Percentiles rank a stretch among this genome's conserved stretches.
phyloP scores from a whole-genome alignment of 2,888 invertebrate genomes.

The Poecilus cupreus region DNA sequence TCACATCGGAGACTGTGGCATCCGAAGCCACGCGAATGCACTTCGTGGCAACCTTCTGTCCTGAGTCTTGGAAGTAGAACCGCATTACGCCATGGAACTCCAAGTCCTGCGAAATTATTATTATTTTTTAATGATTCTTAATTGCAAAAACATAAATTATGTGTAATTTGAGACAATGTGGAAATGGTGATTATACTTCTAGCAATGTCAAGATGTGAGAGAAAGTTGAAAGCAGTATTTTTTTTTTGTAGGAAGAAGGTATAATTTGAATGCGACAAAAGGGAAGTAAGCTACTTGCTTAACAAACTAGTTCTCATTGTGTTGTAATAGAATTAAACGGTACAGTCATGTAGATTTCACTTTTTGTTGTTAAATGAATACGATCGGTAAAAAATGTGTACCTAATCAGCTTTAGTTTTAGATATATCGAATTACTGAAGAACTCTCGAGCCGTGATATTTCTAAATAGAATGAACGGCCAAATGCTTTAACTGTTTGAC shows the following conservation, averaged over 20 bases:
- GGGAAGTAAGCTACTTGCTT: constrained; percentile 34
- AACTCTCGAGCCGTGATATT: constrained; percentile 8
- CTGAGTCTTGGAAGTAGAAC: constrained; percentile 99
- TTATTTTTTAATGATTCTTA: constrained; percentile 25
- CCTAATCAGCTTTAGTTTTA: constrained; percentile 23
- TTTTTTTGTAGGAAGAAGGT: not conserved
- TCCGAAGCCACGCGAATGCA: constrained; percentile 98
- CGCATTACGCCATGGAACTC: constrained; percentile 99
- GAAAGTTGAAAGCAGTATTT: constrained; percentile 23
- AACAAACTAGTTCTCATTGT: constrained; percentile 22
- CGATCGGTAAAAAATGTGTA: constrained; percentile 20
- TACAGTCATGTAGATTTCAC: constrained; percentile 20
- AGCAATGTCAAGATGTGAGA: constrained; percentile 17
- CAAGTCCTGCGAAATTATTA: constrained; percentile 84
- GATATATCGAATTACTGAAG: constrained; percentile 2
- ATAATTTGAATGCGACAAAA: not conserved
- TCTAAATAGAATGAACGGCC: not conserved
- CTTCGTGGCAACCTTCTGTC: constrained; percentile 98
- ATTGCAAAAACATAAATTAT: constrained; percentile 18
- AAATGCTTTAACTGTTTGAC: not conserved
- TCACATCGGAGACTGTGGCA: constrained; percentile 96
- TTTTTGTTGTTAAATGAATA: constrained; percentile 17
- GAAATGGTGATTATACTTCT: not conserved
- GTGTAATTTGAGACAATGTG: not conserved
- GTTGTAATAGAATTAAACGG: constrained; percentile 22